Evolutionary conservation across 2,888 invertebrate genomes (phyloP), one percentile per base, ranked within the genome.

Genomic region (Cataglyphis albicans): DNA sequence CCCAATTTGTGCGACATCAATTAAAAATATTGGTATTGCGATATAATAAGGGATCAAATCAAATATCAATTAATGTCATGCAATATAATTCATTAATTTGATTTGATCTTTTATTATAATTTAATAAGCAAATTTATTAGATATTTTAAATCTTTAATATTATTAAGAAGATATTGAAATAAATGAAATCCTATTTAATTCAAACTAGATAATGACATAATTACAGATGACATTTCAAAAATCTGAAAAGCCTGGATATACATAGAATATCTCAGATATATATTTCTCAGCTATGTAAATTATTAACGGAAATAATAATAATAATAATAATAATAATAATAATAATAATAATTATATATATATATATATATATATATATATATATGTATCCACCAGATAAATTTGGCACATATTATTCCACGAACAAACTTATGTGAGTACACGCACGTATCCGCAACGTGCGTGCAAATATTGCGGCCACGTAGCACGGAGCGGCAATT

Each of bases 401-500:
- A 80, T 80, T 74, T 18, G 25, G 59, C 44, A 73, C 44, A 59
- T 80, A 78, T 41, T 6, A 32, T 32, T 21, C 21, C 18, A 25
- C 25, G 44, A 70, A 48, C 75, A 73, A 76, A 68, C 59, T 73
- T 80, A 59, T 32, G 10, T 41, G 57, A 15, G 29, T 18, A 38
- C 55, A 32, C 44, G 75, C 44, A 29, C 29, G 55, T 38, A 57
- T 12, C 29, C 41, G 25, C 70, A 57, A 52, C 21, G 52, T 68
- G 68, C 52, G 48, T 55, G 59, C 32, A 80, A 80, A 80, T 73
- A 80, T 80, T 59, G 74, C 9, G 70, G n/a, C 59, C 44, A 74
- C 75, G 59, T 18, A 44, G 44, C 78, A 74, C 74, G 74, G 21
- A 80, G 73, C 57, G 41, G 78, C 55, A 73, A 80, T 80, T 74